Base-by-base conservation (phyloP, 1,140 invertebrate species). In the Aricia agestis region DNA sequence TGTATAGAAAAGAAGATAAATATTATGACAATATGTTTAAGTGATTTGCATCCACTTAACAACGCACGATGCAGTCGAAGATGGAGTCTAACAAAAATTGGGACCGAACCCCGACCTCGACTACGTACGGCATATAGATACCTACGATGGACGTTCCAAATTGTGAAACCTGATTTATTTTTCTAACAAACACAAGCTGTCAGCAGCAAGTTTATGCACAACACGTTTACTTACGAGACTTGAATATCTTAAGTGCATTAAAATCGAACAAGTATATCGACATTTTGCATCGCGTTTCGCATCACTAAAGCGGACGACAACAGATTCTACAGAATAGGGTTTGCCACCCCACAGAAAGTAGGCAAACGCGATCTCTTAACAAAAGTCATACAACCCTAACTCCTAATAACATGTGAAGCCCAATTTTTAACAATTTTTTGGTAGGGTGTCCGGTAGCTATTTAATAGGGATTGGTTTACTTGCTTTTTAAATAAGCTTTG, bases 301-400 rank as follows among this genome's bases (percentile, higher is more conserved):
- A 71, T 69, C 73, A 69, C 70, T 74, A 71, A 25, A 32, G 7
- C 67, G 45, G 63, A 76, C 74, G 75, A 74, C 75, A 78, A 75
- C 76, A 77, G 74, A 73, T 82, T 82, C 75, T 83, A 83, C 80
- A 83, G 81, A 82, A 75, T 81, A 79, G 81, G 78, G 79, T 72
- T 74, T 76, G 77, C 74, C 75, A 79, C 80, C 83, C 84, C 77
- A 77, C 72, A 72, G 69, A 78, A 73, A 78, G 76, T 72, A 76
- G 76, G 74, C 78, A 74, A 80, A 72, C 72, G 72, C 75, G 79
- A 77, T 80, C 76, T 76, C 68, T 70, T 81, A 80, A 85, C 86
- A 87, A 85, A 86, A 86, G 81, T 86, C 81, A 75, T 63, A 70
- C 75, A 77, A 80, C 81, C 82, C 82, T 77, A 81, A 83, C 84